phyloP scores from a whole-genome alignment of 2,797 vertebrate species.

The Buphagus erythrorhynchus region DNA sequence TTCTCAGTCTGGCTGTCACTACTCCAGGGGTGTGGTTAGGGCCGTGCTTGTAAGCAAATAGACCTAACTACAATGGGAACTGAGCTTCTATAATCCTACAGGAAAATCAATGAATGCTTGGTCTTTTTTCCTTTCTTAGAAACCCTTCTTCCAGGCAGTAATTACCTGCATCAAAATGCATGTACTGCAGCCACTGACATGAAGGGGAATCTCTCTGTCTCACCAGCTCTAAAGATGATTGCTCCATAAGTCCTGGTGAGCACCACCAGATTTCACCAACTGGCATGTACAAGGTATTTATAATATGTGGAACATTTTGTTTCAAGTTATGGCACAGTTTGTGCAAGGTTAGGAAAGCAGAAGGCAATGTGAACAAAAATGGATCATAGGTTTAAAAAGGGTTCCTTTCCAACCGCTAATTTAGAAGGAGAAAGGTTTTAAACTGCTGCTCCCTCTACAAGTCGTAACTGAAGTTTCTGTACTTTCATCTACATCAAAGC shows the following conservation, averaged over 20 bases:
- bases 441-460: conserved; percentile 18
- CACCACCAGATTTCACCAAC: background rate
- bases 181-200: background rate
- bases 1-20: background rate
- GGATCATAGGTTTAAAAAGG: background rate
- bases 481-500: conserved; percentile 57
- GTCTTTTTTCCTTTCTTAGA: background rate
- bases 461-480: conserved; percentile 7
- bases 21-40: background rate
- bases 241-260: background rate
- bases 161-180: background rate
- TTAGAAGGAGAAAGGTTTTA: conserved; percentile 17
- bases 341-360: background rate
- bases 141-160: background rate
- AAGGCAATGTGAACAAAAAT: background rate
- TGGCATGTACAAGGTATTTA: background rate
- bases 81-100: background rate
- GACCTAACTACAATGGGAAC: background rate
- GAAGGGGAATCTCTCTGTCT: background rate
- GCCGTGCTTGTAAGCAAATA: background rate
- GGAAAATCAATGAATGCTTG: background rate
- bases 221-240: background rate
- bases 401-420: background rate
- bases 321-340: background rate
- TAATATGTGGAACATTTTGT: background rate